These are phyloP conservation scores for Todus mexicanus DNA, from an alignment of 2,797 vertebrate genomes.

Conservation along the genomic window DNA sequence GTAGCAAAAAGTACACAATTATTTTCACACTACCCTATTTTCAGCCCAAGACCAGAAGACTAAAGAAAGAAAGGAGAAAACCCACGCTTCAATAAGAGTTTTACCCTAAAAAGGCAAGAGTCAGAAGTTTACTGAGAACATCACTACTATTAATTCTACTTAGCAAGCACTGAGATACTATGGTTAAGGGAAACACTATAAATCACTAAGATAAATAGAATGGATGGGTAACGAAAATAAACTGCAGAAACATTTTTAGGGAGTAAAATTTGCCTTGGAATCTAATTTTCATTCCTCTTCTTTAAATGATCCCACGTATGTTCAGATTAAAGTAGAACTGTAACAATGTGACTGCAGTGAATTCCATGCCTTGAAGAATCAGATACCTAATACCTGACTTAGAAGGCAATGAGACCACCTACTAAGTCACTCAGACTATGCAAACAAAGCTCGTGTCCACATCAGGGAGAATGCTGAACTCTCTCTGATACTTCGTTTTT, in stretches of 20 bases:
- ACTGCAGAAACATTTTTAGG: background rate
- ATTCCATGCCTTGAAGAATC: background rate
- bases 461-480: background rate
- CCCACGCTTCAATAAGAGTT: background rate
- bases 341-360: background rate
- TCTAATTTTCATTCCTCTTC: background rate
- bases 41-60: background rate
- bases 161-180: background rate
- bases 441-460: background rate
- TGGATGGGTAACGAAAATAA: background rate
- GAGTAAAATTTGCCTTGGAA: background rate
- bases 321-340: background rate
- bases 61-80: background rate
- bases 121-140: background rate
- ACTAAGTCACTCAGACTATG: background rate
- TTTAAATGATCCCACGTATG: background rate
- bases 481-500: background rate
- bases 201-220: background rate
- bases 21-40: background rate
- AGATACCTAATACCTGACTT: background rate
- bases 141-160: background rate
- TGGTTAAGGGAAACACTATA: background rate
- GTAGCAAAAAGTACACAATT: background rate
- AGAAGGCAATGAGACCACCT: background rate
- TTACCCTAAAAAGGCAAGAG: constrained; percentile 8